Conservation (phyloP, 53 echinoderm and acorn worm genomes). For the Pentamera pediparva region DNA sequence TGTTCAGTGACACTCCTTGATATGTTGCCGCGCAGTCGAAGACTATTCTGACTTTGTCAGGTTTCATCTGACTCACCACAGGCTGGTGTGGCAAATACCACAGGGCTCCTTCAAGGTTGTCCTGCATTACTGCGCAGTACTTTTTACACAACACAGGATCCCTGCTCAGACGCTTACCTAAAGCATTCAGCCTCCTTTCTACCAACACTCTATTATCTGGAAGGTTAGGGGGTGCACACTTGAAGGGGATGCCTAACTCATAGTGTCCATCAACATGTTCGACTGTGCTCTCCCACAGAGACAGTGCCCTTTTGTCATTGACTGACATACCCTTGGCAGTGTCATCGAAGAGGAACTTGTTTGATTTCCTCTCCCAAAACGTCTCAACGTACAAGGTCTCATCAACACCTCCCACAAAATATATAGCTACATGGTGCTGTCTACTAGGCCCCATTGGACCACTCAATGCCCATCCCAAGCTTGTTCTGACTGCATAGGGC, state of each 20-base stretch:
- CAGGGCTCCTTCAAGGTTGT: constrained; percentile 26
- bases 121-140: constrained; percentile 21
- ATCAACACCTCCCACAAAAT: constrained; percentile 23
- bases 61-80: constrained; percentile 30
- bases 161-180: constrained; percentile 31
- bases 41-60: constrained; percentile 32
- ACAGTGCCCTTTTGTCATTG: constrained; percentile 44
- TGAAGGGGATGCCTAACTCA: constrained; percentile 49
- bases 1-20: constrained; percentile 46
- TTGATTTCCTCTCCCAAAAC: constrained; percentile 55
- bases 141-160: constrained; percentile 28
- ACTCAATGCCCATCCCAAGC: constrained; percentile 48
- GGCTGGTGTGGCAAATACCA: constrained; percentile 75
- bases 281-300: constrained; percentile 40
- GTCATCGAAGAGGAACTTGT: constrained; percentile 33
- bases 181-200: constrained; percentile 30
- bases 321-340: constrained; percentile 27
- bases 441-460: constrained; percentile 8
- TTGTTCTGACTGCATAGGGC: constrained; percentile 43
- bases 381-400: constrained; percentile 30
- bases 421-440: neutral
- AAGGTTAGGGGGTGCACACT: neutral
- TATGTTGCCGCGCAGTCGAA: constrained; percentile 33
- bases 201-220: constrained; percentile 44
- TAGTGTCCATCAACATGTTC: constrained; percentile 39